Evolutionary conservation across 2,888 invertebrate genomes (phyloP).

Genomic region (Nematopogon swammerdamellus): DNA sequence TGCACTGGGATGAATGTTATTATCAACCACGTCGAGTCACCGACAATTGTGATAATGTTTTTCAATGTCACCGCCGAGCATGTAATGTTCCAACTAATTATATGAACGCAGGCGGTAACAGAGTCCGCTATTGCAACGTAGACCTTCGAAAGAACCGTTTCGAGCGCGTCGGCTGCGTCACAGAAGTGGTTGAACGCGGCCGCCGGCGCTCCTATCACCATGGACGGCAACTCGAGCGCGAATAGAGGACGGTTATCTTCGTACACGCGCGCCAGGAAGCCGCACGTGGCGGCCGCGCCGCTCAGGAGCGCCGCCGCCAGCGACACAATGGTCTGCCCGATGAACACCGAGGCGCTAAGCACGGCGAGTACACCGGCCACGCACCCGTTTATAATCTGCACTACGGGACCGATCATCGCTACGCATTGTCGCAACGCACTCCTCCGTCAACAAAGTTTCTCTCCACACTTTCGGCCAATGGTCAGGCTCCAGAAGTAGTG

Average conservation of each 20-base stretch:
- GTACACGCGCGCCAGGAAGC: not conserved
- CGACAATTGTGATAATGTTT: conserved; percentile 28
- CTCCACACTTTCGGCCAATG: no score
- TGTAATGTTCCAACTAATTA: not conserved
- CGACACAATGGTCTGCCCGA: not conserved
- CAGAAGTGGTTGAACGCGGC: not conserved
- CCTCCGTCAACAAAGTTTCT: no score
- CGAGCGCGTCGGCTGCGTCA: not conserved
- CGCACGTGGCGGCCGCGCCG: not conserved
- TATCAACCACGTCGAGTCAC: conserved; percentile 37
- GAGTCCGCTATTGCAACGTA: not conserved
- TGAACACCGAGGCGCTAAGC: not conserved
- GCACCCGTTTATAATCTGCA: not conserved
- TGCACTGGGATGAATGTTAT: conserved; percentile 41
- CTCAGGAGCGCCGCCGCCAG: not conserved
- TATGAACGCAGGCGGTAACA: not conserved
- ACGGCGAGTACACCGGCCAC: not conserved
- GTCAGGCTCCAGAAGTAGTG: no score
- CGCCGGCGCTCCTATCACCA: not conserved
- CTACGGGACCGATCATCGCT: not conserved
- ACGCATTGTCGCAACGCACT: no score
- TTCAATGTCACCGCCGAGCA: conserved; percentile 14
- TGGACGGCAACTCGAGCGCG: not conserved
- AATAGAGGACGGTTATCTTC: not conserved
- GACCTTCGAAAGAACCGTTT: not conserved